These are phyloP conservation scores for Poeciliopsis turneri DNA, from an alignment of 2,797 vertebrate species.

Conservation along the genomic window DNA sequence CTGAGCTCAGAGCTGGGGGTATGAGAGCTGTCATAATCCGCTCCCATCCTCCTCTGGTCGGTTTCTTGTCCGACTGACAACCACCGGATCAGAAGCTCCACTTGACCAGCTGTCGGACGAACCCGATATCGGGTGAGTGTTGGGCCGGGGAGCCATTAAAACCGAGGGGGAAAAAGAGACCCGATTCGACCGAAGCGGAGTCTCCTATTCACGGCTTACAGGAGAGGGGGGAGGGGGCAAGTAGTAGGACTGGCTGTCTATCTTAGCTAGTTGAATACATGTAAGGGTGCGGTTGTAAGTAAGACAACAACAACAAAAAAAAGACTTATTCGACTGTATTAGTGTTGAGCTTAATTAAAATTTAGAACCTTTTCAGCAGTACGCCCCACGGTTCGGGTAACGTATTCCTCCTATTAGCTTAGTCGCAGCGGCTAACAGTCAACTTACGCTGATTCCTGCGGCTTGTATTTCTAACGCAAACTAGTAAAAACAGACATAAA, in stretches of 20 bases:
- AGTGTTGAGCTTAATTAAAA: not conserved
- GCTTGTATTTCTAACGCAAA: constrained; percentile 2
- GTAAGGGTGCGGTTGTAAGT: constrained; percentile 67
- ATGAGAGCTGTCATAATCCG: constrained; percentile 86
- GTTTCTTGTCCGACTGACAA: constrained; percentile 83
- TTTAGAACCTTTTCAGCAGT: constrained; percentile 13
- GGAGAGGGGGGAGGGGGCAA: constrained; percentile 74
- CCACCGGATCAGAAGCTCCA: constrained; percentile 84
- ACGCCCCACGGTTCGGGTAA: constrained; percentile 23
- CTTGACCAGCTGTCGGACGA: constrained; percentile 79
- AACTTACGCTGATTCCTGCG: constrained; percentile 15
- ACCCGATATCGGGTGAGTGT: constrained; percentile 83
- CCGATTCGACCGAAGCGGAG: constrained; percentile 66
- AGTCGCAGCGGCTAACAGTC: constrained; percentile 51
- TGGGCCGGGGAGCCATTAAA: constrained; percentile 72
- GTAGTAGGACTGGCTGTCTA: constrained; percentile 46
- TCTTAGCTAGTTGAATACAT: constrained; percentile 38
- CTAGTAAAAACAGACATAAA: not conserved
- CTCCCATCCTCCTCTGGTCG: constrained; percentile 85
- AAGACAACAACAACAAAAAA: constrained; percentile 36
- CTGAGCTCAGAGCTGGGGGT: constrained; percentile 73
- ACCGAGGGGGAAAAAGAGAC: constrained; percentile 82
- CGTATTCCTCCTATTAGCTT: constrained; percentile 47
- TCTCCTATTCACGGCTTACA: constrained; percentile 70
- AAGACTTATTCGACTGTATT: constrained; percentile 3